Base-by-base conservation (phyloP, 2,797 vertebrate species). In the Taeniopygia guttata region DNA sequence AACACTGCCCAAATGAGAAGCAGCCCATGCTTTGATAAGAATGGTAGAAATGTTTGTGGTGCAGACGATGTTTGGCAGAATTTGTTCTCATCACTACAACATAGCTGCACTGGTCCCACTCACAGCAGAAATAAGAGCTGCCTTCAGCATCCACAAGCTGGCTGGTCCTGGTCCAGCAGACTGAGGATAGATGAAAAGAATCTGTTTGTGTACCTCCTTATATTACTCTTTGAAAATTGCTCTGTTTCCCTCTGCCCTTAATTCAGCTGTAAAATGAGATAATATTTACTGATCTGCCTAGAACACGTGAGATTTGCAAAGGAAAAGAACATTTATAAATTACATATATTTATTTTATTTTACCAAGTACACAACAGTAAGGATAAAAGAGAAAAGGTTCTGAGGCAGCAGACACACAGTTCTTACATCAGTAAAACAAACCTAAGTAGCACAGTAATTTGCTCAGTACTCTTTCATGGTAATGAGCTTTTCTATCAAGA, bases 401-500 rank as follows among this genome's bases (percentile, higher is more conserved):
- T 58, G 69, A 92, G 73, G 51, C n/a, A 89, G 73, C 73, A 94
- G 64, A 72, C n/a, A 22, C 19, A 51, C 73, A 62, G 51, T 40
- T 62, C 69, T 88, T 46, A 49, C 17, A 51, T 81, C 76, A 81
- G 58, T 68, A 51, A 91, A 88, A 51, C 38, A 81, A 70, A 63
- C 48, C 48, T 73, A 74, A 87, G 32, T 36, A 82, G 26, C 51
- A 73, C 34, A 84, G 45, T 87, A 77, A 80, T 95, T 87, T 93
- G 60, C 60, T 77, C 68, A 59, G 36, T 42, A 51, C 19, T 67
- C 56, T 77, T 77, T 87, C 56, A 46, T 58, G 40, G 49, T 87
- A 92, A 89, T 40, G 75, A 82, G 68, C 27, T 91, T 92, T 91
- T 49, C 72, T 91, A 10, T 67, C 75, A 87, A 68, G 52, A 85